These are phyloP conservation scores for Delia radicum DNA, from an alignment of 1,140 invertebrate species.

Conservation along the genomic window DNA sequence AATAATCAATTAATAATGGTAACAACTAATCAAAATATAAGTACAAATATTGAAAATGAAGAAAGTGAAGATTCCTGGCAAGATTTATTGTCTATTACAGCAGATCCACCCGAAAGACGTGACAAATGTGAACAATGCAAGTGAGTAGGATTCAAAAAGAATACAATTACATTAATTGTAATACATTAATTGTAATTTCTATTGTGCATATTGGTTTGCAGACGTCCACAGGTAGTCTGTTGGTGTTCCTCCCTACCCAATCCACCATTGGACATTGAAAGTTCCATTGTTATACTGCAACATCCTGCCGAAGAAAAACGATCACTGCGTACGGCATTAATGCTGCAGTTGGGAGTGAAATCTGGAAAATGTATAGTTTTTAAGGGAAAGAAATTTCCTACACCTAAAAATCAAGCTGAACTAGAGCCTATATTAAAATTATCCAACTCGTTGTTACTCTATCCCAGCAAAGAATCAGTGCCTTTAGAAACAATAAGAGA, in stretches of 20 bases:
- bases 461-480: constrained; percentile 73
- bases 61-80: constrained; percentile 25
- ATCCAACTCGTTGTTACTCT: constrained; percentile 76
- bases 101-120: constrained; percentile 72
- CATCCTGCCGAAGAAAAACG: constrained; percentile 92
- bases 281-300: constrained; percentile 79
- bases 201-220: constrained; percentile 54
- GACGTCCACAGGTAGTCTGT: constrained; percentile 82
- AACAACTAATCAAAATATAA: constrained; percentile 2
- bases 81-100: constrained; percentile 69
- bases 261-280: constrained; percentile 65
- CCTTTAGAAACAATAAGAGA: constrained; percentile 54
- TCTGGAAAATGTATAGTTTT: constrained; percentile 74
- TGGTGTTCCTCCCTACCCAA: constrained; percentile 82
- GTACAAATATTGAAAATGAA: not conserved
- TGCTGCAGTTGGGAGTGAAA: constrained; percentile 75
- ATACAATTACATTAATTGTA: not conserved
- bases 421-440: constrained; percentile 68
- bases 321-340: constrained; percentile 83
- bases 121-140: constrained; percentile 69
- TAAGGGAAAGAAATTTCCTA: constrained; percentile 83
- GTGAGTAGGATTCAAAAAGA: constrained; percentile 60
- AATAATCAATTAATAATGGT: not conserved
- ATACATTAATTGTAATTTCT: not conserved
- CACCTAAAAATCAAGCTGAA: constrained; percentile 63